Conservation (phyloP, 2,888 invertebrate species). For the Calliopum simillimum region DNA sequence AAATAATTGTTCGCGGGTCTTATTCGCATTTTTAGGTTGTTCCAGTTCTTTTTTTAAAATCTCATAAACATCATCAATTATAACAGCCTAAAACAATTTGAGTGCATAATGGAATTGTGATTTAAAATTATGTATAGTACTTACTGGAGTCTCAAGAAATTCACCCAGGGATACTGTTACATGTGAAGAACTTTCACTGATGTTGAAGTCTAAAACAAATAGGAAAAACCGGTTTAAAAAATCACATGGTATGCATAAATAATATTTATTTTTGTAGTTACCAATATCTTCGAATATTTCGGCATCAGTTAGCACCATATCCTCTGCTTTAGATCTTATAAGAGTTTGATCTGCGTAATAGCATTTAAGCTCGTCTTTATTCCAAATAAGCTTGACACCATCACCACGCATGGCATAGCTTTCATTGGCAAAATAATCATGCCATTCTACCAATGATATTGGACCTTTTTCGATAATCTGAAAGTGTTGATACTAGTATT, state of each 20-base stretch:
- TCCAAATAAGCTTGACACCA: constrained; percentile 60
- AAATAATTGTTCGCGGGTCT: too few relatives aligned
- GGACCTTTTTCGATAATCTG: constrained; percentile 48
- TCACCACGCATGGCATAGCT: constrained; percentile 59
- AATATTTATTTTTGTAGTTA: not conserved
- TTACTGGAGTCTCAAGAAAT: not conserved
- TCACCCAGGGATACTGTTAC: not conserved
- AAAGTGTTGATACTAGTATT: too few relatives aligned
- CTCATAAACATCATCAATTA: too few relatives aligned
- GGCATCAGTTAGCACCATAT: constrained; percentile 37
- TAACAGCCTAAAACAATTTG: too few relatives aligned
- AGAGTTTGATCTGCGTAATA: constrained; percentile 59
- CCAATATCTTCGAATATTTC: constrained; percentile 50
- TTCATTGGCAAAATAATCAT: constrained; percentile 57
- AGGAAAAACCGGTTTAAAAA: not conserved
- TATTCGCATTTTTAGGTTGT: too few relatives aligned
- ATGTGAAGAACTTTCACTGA: constrained; percentile 45
- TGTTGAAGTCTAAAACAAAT: constrained; percentile 30
- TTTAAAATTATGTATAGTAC: too few relatives aligned
- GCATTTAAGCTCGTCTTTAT: constrained; percentile 50
- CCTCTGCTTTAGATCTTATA: constrained; percentile 48
- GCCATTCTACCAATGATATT: constrained; percentile 55
- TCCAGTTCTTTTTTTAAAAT: too few relatives aligned
- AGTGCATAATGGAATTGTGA: too few relatives aligned
- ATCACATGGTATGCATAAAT: not conserved